phyloP scores from a whole-genome alignment of 1,140 invertebrate genomes.

The Penaeus vannamei region DNA sequence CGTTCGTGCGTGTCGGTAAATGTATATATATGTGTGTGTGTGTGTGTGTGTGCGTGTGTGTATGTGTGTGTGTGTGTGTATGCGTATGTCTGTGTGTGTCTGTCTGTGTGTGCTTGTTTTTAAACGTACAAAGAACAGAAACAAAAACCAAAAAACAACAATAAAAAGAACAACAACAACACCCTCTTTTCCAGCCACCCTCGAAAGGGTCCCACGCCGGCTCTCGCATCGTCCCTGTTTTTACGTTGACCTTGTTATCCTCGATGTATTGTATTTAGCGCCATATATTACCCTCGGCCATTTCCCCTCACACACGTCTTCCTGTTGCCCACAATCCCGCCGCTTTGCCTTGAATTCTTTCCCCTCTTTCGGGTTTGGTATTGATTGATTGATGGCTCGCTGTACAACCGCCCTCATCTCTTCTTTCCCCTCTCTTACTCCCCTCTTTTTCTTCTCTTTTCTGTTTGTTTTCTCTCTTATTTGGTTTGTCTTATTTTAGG shows the following conservation, averaged over 20 bases:
- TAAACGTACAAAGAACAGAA: too few relatives aligned
- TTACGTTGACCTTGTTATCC: slow-evolving; percentile 23
- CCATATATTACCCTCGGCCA: slow-evolving; percentile 55
- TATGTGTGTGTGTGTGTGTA: too few relatives aligned
- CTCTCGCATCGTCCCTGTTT: too few relatives aligned
- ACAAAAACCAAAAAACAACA: too few relatives aligned
- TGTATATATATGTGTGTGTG: too few relatives aligned
- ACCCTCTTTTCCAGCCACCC: too few relatives aligned
- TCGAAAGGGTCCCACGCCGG: too few relatives aligned
- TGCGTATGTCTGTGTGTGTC: too few relatives aligned
- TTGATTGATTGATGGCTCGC: slow-evolving; percentile 52
- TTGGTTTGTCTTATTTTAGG: neutral
- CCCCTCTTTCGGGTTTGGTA: neutral
- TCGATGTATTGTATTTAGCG: slow-evolving; percentile 26
- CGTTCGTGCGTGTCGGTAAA: neutral
- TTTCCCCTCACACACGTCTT: slow-evolving; percentile 53
- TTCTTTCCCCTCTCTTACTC: neutral
- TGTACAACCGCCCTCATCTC: neutral
- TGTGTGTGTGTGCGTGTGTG: too few relatives aligned
- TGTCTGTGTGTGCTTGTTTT: too few relatives aligned
- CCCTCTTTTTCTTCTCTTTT: neutral
- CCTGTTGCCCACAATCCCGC: slow-evolving; percentile 44
- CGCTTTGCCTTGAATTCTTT: slow-evolving; percentile 58
- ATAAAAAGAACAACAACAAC: too few relatives aligned
- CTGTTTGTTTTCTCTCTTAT: neutral